A percentile compares a stretch with the other conserved stretches of the same genome.
These are phyloP conservation scores for Myioborus miniatus DNA, from an alignment of 2,797 vertebrate genomes.

Conservation along the genomic window DNA sequence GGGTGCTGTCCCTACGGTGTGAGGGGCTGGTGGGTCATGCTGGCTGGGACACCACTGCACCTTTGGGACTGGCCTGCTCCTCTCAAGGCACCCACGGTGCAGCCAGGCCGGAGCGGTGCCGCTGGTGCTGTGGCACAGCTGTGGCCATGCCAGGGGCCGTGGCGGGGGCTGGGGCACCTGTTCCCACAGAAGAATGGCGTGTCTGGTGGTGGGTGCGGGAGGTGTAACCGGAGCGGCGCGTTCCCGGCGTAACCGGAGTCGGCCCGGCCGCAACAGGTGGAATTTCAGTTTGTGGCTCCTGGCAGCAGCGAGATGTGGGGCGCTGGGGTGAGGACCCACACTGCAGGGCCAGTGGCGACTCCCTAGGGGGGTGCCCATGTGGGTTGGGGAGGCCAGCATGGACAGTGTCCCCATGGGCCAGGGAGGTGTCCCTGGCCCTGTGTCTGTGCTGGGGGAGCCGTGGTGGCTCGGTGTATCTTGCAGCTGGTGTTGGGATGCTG, in stretches of 20 bases:
- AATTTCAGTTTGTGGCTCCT: slow-evolving; percentile 62
- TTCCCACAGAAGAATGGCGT: slow-evolving; percentile 41
- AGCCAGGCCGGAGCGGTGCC: rapidly evolving
- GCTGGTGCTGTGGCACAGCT: background rate
- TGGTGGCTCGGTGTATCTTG: rapidly evolving
- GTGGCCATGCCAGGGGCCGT: background rate
- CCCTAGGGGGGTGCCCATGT: rapidly evolving
- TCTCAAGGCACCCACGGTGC: background rate
- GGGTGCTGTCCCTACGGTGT: rapidly evolving
- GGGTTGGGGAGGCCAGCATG: rapidly evolving
- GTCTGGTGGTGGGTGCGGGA: slow-evolving; percentile 25
- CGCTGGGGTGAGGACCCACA: background rate
- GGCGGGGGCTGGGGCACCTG: slow-evolving; percentile 55
- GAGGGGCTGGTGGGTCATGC: background rate
- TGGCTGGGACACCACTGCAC: rapidly evolving
- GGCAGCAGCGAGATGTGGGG: background rate
- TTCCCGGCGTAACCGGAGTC: slow-evolving; percentile 65
- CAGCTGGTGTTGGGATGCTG: rapidly evolving
- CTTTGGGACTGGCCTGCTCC: background rate
- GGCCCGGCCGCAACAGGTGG: slow-evolving; percentile 50
- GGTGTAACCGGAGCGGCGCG: slow-evolving; percentile 44
- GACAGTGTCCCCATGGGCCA: rapidly evolving
- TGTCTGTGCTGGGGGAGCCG: rapidly evolving
- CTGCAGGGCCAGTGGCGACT: rapidly evolving
- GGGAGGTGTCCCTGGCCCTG: rapidly evolving